These are phyloP conservation scores for Pterostichus madidus DNA, from an alignment of 2,888 invertebrate species.

Conservation along the genomic window DNA sequence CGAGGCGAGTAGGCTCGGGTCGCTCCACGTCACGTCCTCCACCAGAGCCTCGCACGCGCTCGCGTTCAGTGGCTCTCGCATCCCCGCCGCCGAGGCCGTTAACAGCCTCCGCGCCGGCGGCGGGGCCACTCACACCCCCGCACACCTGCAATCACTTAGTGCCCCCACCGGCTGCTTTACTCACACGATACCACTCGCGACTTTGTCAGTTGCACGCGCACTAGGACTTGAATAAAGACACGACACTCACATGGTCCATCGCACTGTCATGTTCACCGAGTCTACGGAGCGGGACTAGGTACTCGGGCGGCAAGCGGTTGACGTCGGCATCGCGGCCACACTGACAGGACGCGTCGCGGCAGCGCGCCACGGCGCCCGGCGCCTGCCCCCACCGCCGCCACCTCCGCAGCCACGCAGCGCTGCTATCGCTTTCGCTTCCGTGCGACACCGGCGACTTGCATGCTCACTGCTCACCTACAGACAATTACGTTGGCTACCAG, in stretches of 20 bases:
- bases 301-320: neutral
- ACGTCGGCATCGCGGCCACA: constrained; percentile 32
- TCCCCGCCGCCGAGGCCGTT: constrained; percentile 74
- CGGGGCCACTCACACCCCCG: constrained; percentile 14
- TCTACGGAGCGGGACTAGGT: neutral
- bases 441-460: constrained; percentile 8
- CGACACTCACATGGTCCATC: neutral
- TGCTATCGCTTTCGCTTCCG: constrained; percentile 8
- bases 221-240: neutral
- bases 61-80: constrained; percentile 88
- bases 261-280: neutral
- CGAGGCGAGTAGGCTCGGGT: constrained; percentile 87
- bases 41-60: constrained; percentile 90
- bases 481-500: neutral
- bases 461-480: constrained; percentile 10
- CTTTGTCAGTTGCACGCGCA: constrained; percentile 21
- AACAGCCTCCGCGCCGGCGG: constrained; percentile 26
- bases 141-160: neutral
- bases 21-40: constrained; percentile 90
- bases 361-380: constrained; percentile 45
- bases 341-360: constrained; percentile 53
- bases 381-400: constrained; percentile 1
- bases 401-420: neutral
- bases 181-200: no score
- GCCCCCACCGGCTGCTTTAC: no score